Base-by-base conservation (phyloP, 2,797 vertebrate species). In the Allochrocebus solatus region DNA sequence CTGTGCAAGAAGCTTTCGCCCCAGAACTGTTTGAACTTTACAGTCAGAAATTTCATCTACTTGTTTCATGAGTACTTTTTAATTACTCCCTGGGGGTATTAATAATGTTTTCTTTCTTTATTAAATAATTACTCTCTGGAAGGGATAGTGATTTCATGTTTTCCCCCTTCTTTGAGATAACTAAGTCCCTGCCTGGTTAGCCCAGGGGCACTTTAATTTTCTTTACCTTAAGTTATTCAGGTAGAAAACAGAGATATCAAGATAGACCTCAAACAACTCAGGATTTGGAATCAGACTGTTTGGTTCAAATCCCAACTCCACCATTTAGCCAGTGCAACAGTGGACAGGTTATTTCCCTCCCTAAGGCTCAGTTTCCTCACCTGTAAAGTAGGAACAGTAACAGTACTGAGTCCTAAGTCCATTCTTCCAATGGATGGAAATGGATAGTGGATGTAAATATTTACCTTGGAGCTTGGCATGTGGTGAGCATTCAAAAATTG, bases 21-120 rank as follows among this genome's bases (percentile, higher is more conserved):
- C 96, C 98, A 98, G 98, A 98, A 96, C 97, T 97, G 91, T 98
- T 98, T 98, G 98, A 98, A 98, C 84, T 98, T 98, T 95, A 98
- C 78, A 96, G 97, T 94, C 97, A 98, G 98, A 98, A 98, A 98
- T 98, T 98, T 97, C 97, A 98, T 98, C 96, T 39, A 17, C 98
- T 98, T 98, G 97, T 97, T 97, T 96, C 96, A 97, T 50, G 82
- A 99, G 98, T 97, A 96, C 97, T 97, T 98, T 98, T 98, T 98
- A 98, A 99, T 98, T 97, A 98, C 96, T 90, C 98, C 97, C 93
- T 93, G 97, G 89, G 98, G 92, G 92, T 96, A 92, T 97, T 96
- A 33, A 82, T 98, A 97, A 98, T 98, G 94, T 98, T 98, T 99
- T 97, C 98, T 97, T 67, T 92, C 93, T 85, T 48, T 55, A 67